Evolutionary conservation across 2,113 vertebrate species (phyloP).

Genomic region (Coturnix japonica): DNA sequence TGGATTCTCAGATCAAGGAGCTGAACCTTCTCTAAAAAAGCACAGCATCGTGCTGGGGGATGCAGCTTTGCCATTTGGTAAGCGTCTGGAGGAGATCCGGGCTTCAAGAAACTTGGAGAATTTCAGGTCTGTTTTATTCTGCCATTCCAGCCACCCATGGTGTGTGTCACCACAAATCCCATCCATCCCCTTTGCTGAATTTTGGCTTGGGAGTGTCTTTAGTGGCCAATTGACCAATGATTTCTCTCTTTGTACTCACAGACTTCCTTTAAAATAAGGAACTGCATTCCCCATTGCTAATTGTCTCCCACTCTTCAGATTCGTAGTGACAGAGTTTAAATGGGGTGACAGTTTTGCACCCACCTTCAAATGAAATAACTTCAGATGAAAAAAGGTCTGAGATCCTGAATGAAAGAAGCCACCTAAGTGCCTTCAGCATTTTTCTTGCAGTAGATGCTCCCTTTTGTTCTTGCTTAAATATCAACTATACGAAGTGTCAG

Average conservation of each 20-base stretch:
- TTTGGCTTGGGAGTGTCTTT: not conserved
- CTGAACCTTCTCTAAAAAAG: not conserved
- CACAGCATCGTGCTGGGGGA: not conserved
- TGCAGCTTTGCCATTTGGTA: not conserved
- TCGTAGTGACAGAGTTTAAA: not conserved
- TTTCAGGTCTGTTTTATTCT: not conserved
- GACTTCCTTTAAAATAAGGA: not conserved
- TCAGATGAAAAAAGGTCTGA: not conserved
- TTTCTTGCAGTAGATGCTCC: not conserved
- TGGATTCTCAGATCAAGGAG: not conserved
- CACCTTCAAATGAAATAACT: not conserved
- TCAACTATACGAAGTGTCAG: not conserved
- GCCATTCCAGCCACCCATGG: not conserved
- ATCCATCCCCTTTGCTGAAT: not conserved
- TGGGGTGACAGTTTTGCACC: not conserved
- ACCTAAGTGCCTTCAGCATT: not conserved
- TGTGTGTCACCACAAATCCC: not conserved
- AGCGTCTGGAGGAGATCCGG: not conserved
- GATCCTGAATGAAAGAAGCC: not conserved
- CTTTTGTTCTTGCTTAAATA: not conserved
- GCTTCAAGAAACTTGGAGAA: slow-evolving; percentile 11
- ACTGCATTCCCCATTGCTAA: not conserved
- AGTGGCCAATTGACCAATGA: not conserved
- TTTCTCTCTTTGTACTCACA: not conserved
- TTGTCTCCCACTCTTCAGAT: not conserved